These are phyloP conservation scores for Ovibos moschatus DNA, from an alignment of 2,113 vertebrate genomes.

Conservation along the genomic window DNA sequence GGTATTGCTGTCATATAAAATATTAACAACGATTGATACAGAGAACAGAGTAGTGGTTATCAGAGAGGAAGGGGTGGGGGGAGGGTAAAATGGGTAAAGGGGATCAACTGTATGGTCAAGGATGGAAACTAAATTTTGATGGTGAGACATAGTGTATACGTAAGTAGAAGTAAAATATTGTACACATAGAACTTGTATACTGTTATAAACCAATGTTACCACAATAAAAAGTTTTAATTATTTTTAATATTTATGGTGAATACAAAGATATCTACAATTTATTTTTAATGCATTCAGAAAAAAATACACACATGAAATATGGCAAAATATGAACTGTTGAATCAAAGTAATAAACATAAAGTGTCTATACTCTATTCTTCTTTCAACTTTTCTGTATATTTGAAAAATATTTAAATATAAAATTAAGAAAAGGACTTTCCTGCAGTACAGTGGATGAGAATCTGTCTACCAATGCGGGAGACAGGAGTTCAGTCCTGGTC, in stretches of 20 bases:
- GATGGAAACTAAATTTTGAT: not conserved
- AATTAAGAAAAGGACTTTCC: not conserved
- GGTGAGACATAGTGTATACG: not conserved
- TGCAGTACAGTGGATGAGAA: not conserved
- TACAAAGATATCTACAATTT: not conserved
- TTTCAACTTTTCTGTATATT: not conserved
- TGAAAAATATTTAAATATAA: not conserved
- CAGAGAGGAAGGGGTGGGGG: not conserved
- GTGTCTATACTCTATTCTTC: not conserved
- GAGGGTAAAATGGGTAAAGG: not conserved
- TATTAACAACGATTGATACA: not conserved
- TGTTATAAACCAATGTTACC: not conserved
- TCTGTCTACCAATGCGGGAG: accelerated
- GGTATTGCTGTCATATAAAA: not conserved
- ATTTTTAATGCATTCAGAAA: not conserved
- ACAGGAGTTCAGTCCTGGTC: not conserved
- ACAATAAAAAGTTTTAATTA: not conserved
- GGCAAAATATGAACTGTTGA: not conserved
- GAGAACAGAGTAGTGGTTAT: not conserved
- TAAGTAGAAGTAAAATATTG: not conserved
- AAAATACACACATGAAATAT: not conserved
- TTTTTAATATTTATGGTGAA: not conserved
- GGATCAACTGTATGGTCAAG: not conserved
- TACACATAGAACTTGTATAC: not conserved
- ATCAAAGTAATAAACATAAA: not conserved